A percentile compares a stretch with the other conserved stretches of the same genome.
phyloP scores from a whole-genome alignment of 2,797 vertebrate species.

The Paguma larvata region DNA sequence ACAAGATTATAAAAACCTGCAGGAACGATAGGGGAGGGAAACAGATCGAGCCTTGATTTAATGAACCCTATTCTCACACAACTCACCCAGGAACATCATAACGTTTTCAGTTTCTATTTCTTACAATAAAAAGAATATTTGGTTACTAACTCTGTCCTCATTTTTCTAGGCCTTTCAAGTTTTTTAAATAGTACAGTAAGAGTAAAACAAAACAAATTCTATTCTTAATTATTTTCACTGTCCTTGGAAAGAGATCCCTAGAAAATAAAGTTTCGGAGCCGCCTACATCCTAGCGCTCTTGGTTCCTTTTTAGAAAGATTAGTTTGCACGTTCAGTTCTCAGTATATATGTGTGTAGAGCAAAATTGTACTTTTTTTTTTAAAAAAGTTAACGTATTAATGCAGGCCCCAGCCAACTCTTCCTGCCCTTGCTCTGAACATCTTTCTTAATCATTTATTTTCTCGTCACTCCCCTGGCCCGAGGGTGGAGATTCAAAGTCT shows the following conservation, averaged over 20 bases:
- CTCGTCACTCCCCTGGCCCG: not conserved
- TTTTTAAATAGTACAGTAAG: conserved; percentile 61
- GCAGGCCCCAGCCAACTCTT: not conserved
- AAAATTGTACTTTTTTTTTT: not conserved
- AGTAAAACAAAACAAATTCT: conserved; percentile 74
- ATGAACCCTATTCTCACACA: not conserved
- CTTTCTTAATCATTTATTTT: not conserved
- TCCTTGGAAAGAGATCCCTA: conserved; percentile 52
- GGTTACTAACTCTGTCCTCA: conserved; percentile 27
- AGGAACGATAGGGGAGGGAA: conserved; percentile 30
- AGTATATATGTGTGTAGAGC: not conserved
- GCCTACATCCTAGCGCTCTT: not conserved
- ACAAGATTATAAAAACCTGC: not conserved
- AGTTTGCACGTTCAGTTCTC: not conserved
- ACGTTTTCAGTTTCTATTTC: conserved; percentile 37
- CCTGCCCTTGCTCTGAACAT: not conserved
- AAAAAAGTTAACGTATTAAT: not conserved
- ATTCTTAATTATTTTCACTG: conserved; percentile 73
- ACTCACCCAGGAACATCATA: not conserved
- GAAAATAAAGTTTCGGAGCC: conserved; percentile 52
- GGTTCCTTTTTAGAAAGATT: not conserved
- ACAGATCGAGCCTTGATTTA: not conserved
- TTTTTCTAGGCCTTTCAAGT: conserved; percentile 64
- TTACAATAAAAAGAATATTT: conserved; percentile 49
- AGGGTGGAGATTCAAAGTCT: not conserved